Evolutionary conservation across 2,888 invertebrate genomes (phyloP).

Genomic region (Axea sp.): DNA sequence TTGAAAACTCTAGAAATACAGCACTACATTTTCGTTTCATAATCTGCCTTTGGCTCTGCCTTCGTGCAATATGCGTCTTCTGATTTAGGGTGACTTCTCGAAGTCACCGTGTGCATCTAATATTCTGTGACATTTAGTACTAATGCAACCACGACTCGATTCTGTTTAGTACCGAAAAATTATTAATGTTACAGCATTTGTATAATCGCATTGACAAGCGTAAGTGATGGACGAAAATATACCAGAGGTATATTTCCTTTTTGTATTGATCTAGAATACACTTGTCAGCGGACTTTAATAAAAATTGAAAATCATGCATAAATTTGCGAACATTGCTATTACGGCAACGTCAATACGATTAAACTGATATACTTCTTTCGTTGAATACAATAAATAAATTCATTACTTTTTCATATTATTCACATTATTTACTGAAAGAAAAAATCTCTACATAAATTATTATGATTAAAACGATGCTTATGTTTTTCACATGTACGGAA

Average conservation of each 20-base stretch:
- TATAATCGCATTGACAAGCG: slow-evolving; percentile 46
- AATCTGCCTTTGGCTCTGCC: slow-evolving; percentile 28
- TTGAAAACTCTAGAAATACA: slow-evolving; percentile 39
- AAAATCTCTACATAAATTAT: too few relatives aligned
- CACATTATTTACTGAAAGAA: too few relatives aligned
- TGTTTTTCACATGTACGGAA: too few relatives aligned
- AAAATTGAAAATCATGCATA: slow-evolving; percentile 26
- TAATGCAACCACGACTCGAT: slow-evolving; percentile 47
- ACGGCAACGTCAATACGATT: not conserved
- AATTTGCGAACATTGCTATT: not conserved
- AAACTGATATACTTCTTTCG: too few relatives aligned
- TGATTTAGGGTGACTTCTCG: slow-evolving; percentile 56
- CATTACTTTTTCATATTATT: too few relatives aligned
- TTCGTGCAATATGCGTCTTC: slow-evolving; percentile 45
- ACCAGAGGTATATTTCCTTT: slow-evolving; percentile 34
- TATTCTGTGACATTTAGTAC: slow-evolving; percentile 61
- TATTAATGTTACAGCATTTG: slow-evolving; percentile 54
- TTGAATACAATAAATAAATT: too few relatives aligned
- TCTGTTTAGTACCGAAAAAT: slow-evolving; percentile 42
- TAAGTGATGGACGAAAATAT: slow-evolving; percentile 38
- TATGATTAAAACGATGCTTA: too few relatives aligned
- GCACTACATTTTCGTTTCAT: slow-evolving; percentile 56
- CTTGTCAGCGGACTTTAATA: not conserved
- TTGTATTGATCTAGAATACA: slow-evolving; percentile 21
- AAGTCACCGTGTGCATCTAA: slow-evolving; percentile 50